Conservation (phyloP, 2,888 invertebrate species). For the Synergus gifuensis region DNA sequence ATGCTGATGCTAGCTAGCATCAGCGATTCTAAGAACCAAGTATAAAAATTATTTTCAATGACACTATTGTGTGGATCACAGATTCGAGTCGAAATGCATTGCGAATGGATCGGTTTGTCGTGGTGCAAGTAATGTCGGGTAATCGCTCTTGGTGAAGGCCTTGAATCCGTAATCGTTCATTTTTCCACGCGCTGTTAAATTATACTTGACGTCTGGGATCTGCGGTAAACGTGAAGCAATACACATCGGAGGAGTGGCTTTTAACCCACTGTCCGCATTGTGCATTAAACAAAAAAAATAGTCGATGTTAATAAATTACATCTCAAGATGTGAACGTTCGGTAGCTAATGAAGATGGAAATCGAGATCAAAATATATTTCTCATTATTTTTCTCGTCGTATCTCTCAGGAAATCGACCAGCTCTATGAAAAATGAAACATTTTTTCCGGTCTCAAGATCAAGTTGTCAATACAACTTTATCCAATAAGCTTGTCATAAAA, state of each 20-base stretch:
- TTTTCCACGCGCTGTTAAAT: slow-evolving; percentile 62
- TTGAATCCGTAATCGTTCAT: slow-evolving; percentile 66
- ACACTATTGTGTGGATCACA: slow-evolving; percentile 25
- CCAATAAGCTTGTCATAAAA: no score
- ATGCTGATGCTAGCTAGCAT: slow-evolving; percentile 17
- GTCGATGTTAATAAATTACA: slow-evolving; percentile 35
- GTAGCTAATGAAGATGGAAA: slow-evolving; percentile 35
- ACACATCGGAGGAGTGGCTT: slow-evolving; percentile 37
- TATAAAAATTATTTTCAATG: slow-evolving; percentile 29
- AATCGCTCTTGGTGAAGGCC: slow-evolving; percentile 60
- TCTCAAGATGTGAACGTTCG: slow-evolving; percentile 7
- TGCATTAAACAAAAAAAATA: slow-evolving; percentile 23
- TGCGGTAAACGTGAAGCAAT: slow-evolving; percentile 37
- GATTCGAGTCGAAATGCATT: slow-evolving; percentile 53
- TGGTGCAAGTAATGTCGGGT: slow-evolving; percentile 52
- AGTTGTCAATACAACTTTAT: no score
- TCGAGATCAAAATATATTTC: no score
- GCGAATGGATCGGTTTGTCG: slow-evolving; percentile 43
- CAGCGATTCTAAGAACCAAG: slow-evolving; percentile 14
- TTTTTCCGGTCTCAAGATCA: neutral
- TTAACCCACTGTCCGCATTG: slow-evolving; percentile 34
- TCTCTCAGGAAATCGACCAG: no score
- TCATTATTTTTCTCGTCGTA: no score
- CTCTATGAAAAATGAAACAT: no score
- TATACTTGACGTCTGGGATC: slow-evolving; percentile 55